Conservation (phyloP, 1,140 invertebrate species). For the Manduca sexta region DNA sequence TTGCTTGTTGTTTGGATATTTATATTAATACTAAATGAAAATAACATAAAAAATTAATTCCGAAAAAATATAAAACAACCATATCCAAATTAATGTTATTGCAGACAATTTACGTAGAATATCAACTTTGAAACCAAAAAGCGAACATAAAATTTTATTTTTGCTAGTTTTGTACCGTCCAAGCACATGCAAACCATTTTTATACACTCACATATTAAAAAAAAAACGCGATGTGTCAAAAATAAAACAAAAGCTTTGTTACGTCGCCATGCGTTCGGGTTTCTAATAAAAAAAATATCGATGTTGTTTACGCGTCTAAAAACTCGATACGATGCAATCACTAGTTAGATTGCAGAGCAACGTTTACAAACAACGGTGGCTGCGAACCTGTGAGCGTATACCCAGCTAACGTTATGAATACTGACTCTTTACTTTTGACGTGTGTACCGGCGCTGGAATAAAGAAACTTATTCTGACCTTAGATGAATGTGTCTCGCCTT, state of each 20-base stretch:
- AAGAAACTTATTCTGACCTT: too few species aligned
- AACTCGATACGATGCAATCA: constrained; percentile 13
- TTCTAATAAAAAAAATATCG: constrained; percentile 10
- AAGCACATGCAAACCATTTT: background rate
- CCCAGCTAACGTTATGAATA: constrained; percentile 32
- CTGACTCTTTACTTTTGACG: constrained; percentile 21
- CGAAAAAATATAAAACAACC: too few species aligned
- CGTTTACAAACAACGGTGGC: constrained; percentile 52
- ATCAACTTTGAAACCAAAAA: too few species aligned
- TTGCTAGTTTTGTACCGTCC: too few species aligned
- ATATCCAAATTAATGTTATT: too few species aligned
- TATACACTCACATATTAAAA: background rate
- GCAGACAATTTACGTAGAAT: too few species aligned
- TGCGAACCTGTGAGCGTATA: constrained; percentile 43
- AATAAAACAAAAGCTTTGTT: background rate
- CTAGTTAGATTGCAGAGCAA: constrained; percentile 38
- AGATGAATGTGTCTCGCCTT: too few species aligned
- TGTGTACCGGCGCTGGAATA: too few species aligned
- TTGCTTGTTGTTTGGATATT: too few species aligned
- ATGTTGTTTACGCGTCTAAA: constrained; percentile 14
- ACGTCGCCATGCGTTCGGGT: background rate
- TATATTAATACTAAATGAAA: too few species aligned
- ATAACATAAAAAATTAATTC: too few species aligned
- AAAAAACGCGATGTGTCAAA: background rate
- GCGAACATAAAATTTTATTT: too few species aligned